These are phyloP conservation scores for Paraplagusia blochii DNA, from an alignment of 2,113 vertebrate genomes.

Conservation along the genomic window DNA sequence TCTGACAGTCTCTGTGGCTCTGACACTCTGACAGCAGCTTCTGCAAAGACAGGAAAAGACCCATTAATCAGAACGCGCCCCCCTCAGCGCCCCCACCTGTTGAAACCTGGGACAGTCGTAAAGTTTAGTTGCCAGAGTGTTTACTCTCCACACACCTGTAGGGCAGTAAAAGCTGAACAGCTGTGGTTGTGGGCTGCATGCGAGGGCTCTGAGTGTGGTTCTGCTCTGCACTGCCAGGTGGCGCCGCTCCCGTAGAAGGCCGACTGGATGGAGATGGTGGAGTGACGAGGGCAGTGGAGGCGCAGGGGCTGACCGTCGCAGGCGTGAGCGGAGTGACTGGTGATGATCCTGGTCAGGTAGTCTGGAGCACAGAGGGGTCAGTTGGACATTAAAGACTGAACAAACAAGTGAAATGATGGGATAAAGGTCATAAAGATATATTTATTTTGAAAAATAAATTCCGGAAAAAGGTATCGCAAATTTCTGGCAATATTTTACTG, in stretches of 20 bases:
- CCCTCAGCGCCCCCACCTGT: neutral
- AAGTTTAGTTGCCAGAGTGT: neutral
- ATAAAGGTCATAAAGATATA: too few species aligned
- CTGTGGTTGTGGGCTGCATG: slow-evolving; percentile 65
- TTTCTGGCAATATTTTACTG: too few species aligned
- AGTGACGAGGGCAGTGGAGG: slow-evolving; percentile 90
- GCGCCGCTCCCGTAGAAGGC: slow-evolving; percentile 84
- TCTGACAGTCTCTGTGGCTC: slow-evolving; percentile 87
- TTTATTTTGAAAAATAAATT: too few species aligned
- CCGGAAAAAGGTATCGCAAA: too few species aligned
- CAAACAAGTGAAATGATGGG: too few species aligned
- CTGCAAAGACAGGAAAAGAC: slow-evolving; percentile 63
- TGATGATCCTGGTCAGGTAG: slow-evolving; percentile 92
- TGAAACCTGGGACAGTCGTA: neutral
- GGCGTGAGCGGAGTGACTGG: slow-evolving; percentile 86
- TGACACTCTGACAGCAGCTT: slow-evolving; percentile 97
- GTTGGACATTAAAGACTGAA: neutral
- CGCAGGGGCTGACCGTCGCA: slow-evolving; percentile 86
- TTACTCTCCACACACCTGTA: slow-evolving; percentile 80
- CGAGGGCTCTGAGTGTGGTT: slow-evolving; percentile 40
- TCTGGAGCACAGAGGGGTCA: slow-evolving; percentile 70
- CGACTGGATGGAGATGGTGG: slow-evolving; percentile 88
- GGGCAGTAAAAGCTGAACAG: slow-evolving; percentile 84
- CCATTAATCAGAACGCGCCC: neutral
- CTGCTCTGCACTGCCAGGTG: slow-evolving; percentile 68